phyloP scores from a whole-genome alignment of 2,113 vertebrate species.

The Heptranchias perlo region DNA sequence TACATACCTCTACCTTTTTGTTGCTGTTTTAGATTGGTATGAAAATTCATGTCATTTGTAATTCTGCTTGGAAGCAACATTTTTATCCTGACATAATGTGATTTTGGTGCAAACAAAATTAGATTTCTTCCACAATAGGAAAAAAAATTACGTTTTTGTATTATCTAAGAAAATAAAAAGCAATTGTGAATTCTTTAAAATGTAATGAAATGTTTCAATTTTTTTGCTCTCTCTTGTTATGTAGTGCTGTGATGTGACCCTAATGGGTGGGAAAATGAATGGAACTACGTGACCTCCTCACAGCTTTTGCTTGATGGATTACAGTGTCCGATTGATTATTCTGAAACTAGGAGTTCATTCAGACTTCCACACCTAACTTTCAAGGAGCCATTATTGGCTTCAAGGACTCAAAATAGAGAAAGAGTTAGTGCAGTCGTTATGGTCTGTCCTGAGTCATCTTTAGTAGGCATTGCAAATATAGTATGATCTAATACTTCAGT shows the following conservation, averaged over 20 bases:
- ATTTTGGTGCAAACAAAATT: not conserved
- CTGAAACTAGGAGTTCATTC: not conserved
- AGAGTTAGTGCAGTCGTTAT: not conserved
- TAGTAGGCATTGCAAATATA: not conserved
- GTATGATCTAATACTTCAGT: not conserved
- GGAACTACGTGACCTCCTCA: not conserved
- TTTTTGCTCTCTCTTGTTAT: not conserved
- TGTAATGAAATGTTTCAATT: not conserved
- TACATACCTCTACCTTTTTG: not conserved
- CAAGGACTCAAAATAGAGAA: not conserved
- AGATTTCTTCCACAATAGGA: not conserved
- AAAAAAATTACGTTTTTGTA: not conserved
- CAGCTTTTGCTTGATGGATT: not conserved
- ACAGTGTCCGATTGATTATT: not conserved
- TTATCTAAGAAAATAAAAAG: not conserved
- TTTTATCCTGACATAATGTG: not conserved
- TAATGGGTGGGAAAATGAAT: not conserved
- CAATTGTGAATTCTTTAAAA: not conserved
- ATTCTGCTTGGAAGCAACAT: not conserved
- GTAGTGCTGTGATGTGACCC: not conserved
- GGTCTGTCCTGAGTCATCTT: not conserved
- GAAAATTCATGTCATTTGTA: not conserved
- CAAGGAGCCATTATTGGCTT: not conserved
- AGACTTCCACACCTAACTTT: not conserved
- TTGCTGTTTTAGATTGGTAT: not conserved